Base-by-base conservation (phyloP, 2,888 invertebrate genomes). In the Pristionchus exspectatus region DNA sequence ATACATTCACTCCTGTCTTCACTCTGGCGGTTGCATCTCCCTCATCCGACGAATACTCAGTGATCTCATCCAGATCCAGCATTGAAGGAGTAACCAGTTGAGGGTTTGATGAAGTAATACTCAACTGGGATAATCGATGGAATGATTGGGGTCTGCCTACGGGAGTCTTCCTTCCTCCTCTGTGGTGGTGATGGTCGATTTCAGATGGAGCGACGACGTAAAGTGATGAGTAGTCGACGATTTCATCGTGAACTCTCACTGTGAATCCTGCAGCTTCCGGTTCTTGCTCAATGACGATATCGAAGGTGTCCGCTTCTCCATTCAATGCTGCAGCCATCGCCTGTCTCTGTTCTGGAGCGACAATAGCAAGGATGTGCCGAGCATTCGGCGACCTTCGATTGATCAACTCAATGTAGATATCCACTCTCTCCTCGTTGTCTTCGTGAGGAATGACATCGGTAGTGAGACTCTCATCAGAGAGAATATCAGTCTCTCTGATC, bases 401-500 rank as follows among this genome's bases (percentile, higher is more conserved):
- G 18, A 74, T 89, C 27, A 91, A 63, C 81, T 91, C 90, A 16
- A 88, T 24, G 81, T 81, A 81, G 54, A 88, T 56, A 12, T 90
- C 90, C 30, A 88, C 50, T n/a, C 89, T 85, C 1, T 87, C 84
- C 54, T 91, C 91, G 38, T 77, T 63, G n/a, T 66, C 66, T 66
- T 66, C 30, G 72, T 18, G 72, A 18, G 30, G 33, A 27, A 44
- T 66, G 44, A 91, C 66, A n/a, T 90, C 90, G 18, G 87, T 85
- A 2, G 88, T 89, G 7, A 91, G 91, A 44, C 91, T 92, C 44
- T 81, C 89, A 77, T 93, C 93, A 24, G 91, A 92, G 30, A 94
- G 83, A 90, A 94, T 94, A 66, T 93, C 94, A 0, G 94, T 94
- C 88, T 94, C 94, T 77, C 91, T 81, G 10, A 92, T 90, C 9